Evolutionary conservation across 2,888 invertebrate genomes (phyloP).

Genomic region (Pristionchus arcanus): DNA sequence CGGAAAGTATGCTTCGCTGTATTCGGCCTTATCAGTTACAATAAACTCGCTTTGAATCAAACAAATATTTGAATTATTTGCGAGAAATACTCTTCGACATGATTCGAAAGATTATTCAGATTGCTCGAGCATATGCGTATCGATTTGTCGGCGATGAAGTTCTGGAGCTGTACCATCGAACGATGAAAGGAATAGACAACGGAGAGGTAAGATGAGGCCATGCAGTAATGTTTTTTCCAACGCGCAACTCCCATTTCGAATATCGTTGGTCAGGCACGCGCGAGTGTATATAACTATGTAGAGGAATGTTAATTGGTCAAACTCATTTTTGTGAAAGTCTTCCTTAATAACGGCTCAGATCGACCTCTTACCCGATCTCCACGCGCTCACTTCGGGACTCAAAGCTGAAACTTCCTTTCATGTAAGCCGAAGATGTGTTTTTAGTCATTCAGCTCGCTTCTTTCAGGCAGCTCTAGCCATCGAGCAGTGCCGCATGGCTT

Average conservation of each 20-base stretch:
- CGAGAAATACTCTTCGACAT: no score
- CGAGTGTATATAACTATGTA: no score
- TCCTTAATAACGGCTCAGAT: slow-evolving; percentile 50
- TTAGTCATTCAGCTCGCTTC: no score
- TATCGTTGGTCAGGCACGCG: no score
- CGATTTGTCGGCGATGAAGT: slow-evolving; percentile 82
- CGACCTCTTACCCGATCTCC: slow-evolving; percentile 84
- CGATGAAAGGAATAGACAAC: slow-evolving; percentile 33
- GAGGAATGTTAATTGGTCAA: no score
- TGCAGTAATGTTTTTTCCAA: no score
- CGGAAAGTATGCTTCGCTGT: no score
- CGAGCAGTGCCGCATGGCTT: slow-evolving; percentile 90
- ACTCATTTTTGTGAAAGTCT: no score
- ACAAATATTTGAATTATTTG: no score
- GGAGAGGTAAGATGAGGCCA: slow-evolving; percentile 24
- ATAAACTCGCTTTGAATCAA: no score
- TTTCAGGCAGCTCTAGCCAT: slow-evolving; percentile 83
- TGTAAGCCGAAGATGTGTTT: background rate
- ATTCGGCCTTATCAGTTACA: no score
- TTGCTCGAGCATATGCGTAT: slow-evolving; percentile 88
- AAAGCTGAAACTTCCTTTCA: slow-evolving; percentile 88
- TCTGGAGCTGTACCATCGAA: slow-evolving; percentile 59
- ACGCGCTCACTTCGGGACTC: slow-evolving; percentile 92
- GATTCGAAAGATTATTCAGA: slow-evolving; percentile 54
- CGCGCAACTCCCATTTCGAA: no score